phyloP scores from a whole-genome alignment of 2,113 vertebrate species.

The Eira barbara region DNA sequence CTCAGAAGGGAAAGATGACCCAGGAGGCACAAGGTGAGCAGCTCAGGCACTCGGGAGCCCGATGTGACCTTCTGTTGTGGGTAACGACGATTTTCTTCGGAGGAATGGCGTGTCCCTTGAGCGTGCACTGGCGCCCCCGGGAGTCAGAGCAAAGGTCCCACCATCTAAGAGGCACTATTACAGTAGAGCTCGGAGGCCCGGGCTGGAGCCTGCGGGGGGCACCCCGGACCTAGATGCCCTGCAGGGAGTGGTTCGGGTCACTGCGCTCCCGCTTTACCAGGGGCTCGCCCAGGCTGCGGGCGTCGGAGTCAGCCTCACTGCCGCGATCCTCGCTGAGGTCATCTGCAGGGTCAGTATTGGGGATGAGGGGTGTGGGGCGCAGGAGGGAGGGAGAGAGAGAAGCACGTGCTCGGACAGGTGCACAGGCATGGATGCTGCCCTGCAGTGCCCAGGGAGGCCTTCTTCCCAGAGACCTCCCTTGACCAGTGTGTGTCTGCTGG shows the following conservation, averaged over 20 bases:
- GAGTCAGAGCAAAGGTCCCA: conserved; percentile 65
- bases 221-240: conserved; percentile 86
- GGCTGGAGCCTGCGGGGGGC: neutral
- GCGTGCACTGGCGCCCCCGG: neutral
- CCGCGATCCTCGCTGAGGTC: conserved; percentile 88
- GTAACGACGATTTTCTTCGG: neutral
- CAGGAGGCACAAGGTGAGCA: accelerated
- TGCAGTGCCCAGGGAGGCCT: accelerated
- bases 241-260: conserved; percentile 91
- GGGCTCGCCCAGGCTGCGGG: conserved; percentile 84
- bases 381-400: neutral
- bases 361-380: neutral
- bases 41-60: neutral
- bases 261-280: conserved; percentile 94
- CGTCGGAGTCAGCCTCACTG: conserved; percentile 80
- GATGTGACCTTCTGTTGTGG: accelerated
- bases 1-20: neutral
- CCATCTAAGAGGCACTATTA: conserved; percentile 78
- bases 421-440: accelerated
- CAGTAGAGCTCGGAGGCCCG: neutral
- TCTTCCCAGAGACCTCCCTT: accelerated
- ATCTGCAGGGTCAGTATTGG: conserved; percentile 71
- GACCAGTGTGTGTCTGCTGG: too few relatives aligned
- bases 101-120: neutral
- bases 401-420: neutral